Conservation (phyloP, 2,797 vertebrate genomes). For the Hydrolagus colliei region DNA sequence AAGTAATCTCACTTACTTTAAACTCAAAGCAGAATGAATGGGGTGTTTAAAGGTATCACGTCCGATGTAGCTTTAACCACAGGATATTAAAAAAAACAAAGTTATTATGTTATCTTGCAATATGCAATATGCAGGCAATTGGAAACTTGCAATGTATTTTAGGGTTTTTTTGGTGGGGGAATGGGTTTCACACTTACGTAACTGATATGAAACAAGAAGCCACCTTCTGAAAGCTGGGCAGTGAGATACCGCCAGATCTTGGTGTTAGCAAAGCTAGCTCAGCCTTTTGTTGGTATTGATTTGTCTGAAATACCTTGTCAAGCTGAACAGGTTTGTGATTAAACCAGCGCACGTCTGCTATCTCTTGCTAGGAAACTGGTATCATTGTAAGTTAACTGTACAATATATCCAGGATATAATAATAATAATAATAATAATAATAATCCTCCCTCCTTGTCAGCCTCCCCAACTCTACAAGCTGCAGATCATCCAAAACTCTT, state of each 20-base stretch:
- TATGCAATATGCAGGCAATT: not conserved
- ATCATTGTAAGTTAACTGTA: not conserved
- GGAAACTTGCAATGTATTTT: not conserved
- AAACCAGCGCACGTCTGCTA: constrained; percentile 15
- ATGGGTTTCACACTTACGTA: not conserved
- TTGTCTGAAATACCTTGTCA: not conserved
- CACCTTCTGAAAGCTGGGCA: not conserved
- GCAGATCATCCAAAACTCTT: too few relatives aligned
- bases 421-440: too few relatives aligned
- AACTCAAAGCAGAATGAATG: not conserved
- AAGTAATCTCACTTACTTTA: not conserved
- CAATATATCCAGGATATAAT: not conserved
- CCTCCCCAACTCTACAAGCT: too few relatives aligned
- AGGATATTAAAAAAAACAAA: not conserved
- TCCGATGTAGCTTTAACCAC: not conserved
- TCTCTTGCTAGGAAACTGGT: constrained; percentile 19
- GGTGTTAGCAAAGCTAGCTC: not conserved
- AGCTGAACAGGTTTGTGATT: constrained; percentile 22
- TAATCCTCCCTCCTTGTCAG: too few relatives aligned
- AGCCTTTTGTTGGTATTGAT: constrained; percentile 15
- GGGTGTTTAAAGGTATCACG: too few relatives aligned
- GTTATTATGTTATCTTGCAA: not conserved
- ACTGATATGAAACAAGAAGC: not conserved
- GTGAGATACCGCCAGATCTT: not conserved
- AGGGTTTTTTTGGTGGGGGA: too few relatives aligned